Conservation (phyloP, 2,888 invertebrate species). For the Scaptomyza reducta region DNA sequence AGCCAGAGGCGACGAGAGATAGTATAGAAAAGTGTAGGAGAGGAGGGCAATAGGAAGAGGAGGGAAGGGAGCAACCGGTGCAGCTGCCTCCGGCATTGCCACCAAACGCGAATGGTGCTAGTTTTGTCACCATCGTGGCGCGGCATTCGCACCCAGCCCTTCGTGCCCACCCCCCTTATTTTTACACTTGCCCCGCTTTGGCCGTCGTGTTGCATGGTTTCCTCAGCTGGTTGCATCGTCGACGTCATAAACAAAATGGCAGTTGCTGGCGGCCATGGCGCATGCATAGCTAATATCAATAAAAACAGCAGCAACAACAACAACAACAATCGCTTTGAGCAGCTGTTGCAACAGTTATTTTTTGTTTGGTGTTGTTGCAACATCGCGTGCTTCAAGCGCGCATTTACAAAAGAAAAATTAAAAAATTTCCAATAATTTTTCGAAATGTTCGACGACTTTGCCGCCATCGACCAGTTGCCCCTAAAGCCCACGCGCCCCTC, state of each 20-base stretch:
- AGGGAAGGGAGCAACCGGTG: constrained; percentile 7
- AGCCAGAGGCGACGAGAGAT: not conserved
- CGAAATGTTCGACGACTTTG: constrained; percentile 71
- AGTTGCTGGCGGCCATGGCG: constrained; percentile 57
- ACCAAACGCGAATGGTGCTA: constrained; percentile 31
- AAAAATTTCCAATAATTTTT: constrained; percentile 76
- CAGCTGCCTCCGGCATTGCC: constrained; percentile 32
- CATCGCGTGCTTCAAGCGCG: constrained; percentile 42
- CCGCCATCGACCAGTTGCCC: constrained; percentile 24
- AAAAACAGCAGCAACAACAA: constrained; percentile 64
- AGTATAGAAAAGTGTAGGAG: too few species aligned
- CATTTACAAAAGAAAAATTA: constrained; percentile 64
- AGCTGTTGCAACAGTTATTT: constrained; percentile 25
- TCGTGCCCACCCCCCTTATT: not conserved
- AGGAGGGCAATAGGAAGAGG: not conserved
- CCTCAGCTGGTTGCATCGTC: constrained; percentile 67
- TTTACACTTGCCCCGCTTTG: constrained; percentile 2
- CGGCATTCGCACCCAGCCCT: constrained; percentile 14
- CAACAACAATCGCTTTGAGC: constrained; percentile 27
- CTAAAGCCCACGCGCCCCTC: not conserved
- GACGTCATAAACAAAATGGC: constrained; percentile 78
- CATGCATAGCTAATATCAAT: constrained; percentile 78
- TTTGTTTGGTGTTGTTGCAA: constrained; percentile 43
- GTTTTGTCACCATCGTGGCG: constrained; percentile 48
- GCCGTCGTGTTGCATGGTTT: constrained; percentile 17